A percentile compares a stretch with the other conserved stretches of the same genome.
phyloP scores from a whole-genome alignment of 2,888 invertebrate genomes.

The Cabera pusaria region DNA sequence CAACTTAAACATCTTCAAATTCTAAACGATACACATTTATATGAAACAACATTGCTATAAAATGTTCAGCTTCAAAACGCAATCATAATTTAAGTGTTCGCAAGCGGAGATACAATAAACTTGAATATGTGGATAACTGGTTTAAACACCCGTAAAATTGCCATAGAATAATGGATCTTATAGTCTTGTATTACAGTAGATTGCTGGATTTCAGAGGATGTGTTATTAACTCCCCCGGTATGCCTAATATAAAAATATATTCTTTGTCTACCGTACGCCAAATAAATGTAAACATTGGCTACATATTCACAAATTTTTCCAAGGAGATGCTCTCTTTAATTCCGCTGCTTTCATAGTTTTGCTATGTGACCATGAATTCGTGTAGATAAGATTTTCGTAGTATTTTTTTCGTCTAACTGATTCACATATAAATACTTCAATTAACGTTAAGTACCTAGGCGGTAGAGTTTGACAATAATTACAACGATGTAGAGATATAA shows the following conservation, averaged over 20 bases:
- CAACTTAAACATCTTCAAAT: too few species aligned
- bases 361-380: slow-evolving; percentile 5
- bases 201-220: background rate
- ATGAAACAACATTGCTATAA: slow-evolving; percentile 11
- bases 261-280: slow-evolving; percentile 38
- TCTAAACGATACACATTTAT: too few species aligned
- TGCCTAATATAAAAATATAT: slow-evolving; percentile 30
- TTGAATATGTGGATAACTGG: slow-evolving; percentile 18
- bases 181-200: slow-evolving; percentile 1
- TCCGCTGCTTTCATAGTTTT: slow-evolving; percentile 31
- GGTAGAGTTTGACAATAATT: too few species aligned
- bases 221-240: slow-evolving; percentile 29
- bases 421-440: too few species aligned
- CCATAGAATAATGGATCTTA: slow-evolving; percentile 4
- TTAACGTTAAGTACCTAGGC: too few species aligned
- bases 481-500: too few species aligned
- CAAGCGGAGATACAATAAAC: slow-evolving; percentile 25
- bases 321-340: slow-evolving; percentile 40
- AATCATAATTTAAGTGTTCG: slow-evolving; percentile 25
- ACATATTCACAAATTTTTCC: slow-evolving; percentile 41
- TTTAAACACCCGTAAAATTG: slow-evolving; percentile 7
- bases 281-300: slow-evolving; percentile 49
- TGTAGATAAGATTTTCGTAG: too few species aligned
- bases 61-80: slow-evolving; percentile 24
- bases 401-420: too few species aligned